Base-by-base conservation (phyloP, 2,797 vertebrate species). In the Centropyge bicolor region DNA sequence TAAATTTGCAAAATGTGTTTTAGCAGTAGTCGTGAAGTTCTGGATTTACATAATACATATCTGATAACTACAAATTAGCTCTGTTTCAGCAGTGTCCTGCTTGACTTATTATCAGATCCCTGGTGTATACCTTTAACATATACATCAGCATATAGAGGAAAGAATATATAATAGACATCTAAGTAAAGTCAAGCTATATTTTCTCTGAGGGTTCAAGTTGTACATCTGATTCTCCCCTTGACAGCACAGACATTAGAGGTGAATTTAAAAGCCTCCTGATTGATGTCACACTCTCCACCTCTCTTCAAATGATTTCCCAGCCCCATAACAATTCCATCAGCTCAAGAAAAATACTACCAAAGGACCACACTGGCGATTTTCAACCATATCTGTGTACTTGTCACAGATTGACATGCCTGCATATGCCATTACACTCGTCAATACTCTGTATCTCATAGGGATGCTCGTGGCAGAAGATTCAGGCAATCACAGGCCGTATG, bases 211-310 rank as follows among this genome's bases (percentile, higher is more conserved):
- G 63, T 56, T 56, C 38, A 62, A 51, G 31, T 51, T 61, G 49
- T 82, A 76, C 64, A 78, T 87, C 62, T 80, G 64, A 22, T 63
- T 82, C 71, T 83, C n/a, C 45, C 68, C 22, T 24, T 83, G 81
- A 86, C 60, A 83, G 64, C 78, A 17, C 60, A 83, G 69, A 85
- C 85, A 83, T 89, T 88, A 86, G 80, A 55, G 24, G 48, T 81
- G 69, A 82, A 78, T 86, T 86, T 87, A 88, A 88, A 90, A 82
- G 86, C 88, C 38, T 48, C 61, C 60, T 87, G 87, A 91, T 87
- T 81, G 78, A 92, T 92, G 79, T 46, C 75, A 64, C 19, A 17
- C 67, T 83, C 61, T 85, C 70, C 55, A 14, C 74, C 76, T 73
- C 59, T 63, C 76, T 57, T 83, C 78, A 75, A 80, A 86, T 86